Percentiles rank a stretch among this genome's conserved stretches.
These are phyloP conservation scores for Drosophila gunungcola DNA, from an alignment of 1,140 invertebrate species.

Conservation along the genomic window DNA sequence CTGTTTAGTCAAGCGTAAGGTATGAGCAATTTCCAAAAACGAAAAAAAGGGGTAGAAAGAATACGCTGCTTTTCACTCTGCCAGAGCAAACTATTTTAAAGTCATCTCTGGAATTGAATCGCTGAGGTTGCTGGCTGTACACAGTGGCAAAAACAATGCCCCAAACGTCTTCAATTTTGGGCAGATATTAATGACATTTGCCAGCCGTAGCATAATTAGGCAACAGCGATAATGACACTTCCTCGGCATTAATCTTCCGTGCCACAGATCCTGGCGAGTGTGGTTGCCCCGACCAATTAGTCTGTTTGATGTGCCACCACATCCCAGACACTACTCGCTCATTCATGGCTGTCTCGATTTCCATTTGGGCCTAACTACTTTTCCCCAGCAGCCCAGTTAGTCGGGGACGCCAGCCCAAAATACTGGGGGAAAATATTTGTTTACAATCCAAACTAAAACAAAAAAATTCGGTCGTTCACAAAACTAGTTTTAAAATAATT, in stretches of 20 bases:
- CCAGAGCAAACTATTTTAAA: slow-evolving; percentile 14
- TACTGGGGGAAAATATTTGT: not conserved
- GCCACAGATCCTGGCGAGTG: slow-evolving; percentile 3
- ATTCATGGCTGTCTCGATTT: slow-evolving; percentile 28
- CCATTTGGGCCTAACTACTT: slow-evolving; percentile 28
- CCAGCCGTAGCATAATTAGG: slow-evolving; percentile 15
- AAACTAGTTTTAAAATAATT: too few species aligned
- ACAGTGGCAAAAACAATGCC: not conserved
- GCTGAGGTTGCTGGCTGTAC: slow-evolving; percentile 14
- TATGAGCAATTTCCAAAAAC: slow-evolving; percentile 3
- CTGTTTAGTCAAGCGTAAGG: slow-evolving; percentile 23
- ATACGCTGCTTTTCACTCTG: not conserved
- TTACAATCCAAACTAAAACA: too few species aligned
- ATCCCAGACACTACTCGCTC: slow-evolving; percentile 13
- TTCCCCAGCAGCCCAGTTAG: slow-evolving; percentile 3
- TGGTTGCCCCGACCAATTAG: slow-evolving; percentile 37
- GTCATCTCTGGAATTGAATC: slow-evolving; percentile 32
- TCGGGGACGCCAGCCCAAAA: not conserved
- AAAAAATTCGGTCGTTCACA: too few species aligned
- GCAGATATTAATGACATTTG: slow-evolving; percentile 23
- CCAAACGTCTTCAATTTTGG: too few species aligned
- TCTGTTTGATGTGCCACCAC: slow-evolving; percentile 41
- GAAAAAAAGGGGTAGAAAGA: slow-evolving; percentile 1
- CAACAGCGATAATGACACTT: slow-evolving; percentile 38
- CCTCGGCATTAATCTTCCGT: slow-evolving; percentile 23